Conservation (phyloP, 1,140 invertebrate genomes). For the Coptotermes formosanus region DNA sequence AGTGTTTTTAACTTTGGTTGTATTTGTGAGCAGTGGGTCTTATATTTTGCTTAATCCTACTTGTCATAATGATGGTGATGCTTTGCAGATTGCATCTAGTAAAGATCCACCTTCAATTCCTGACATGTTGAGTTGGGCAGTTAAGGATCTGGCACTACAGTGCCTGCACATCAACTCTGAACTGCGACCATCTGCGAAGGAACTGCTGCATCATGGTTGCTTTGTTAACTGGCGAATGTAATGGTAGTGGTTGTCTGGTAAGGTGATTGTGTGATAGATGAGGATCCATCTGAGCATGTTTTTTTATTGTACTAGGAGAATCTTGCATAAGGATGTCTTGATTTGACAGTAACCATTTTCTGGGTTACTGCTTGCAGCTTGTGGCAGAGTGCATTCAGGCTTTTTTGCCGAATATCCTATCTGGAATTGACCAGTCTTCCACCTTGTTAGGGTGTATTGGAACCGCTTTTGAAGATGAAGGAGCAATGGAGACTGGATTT, state of each 20-base stretch:
- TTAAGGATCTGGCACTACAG: slow-evolving; percentile 47
- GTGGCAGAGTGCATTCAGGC: too few relatives aligned
- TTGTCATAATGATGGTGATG: not conserved
- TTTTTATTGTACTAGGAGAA: too few relatives aligned
- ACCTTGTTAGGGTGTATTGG: too few relatives aligned
- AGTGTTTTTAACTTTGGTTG: too few relatives aligned
- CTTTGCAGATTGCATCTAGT: slow-evolving; percentile 49
- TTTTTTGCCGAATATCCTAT: too few relatives aligned
- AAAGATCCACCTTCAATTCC: slow-evolving; percentile 49
- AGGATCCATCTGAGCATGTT: not conserved
- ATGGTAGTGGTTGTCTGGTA: not conserved
- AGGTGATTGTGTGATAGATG: not conserved
- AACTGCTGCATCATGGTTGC: slow-evolving; percentile 38
- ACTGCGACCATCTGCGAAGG: slow-evolving; percentile 48
- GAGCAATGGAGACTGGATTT: not conserved
- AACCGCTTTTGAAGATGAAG: too few relatives aligned
- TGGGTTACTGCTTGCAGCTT: too few relatives aligned
- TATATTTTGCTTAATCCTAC: too few relatives aligned
- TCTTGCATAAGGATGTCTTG: too few relatives aligned
- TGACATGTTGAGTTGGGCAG: slow-evolving; percentile 44
- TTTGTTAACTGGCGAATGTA: not conserved
- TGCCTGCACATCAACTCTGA: slow-evolving; percentile 49
- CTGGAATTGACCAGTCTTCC: too few relatives aligned
- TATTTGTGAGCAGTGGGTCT: too few relatives aligned
- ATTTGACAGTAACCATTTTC: too few relatives aligned